Base-by-base conservation (phyloP, 1,140 invertebrate genomes). In the Dinoponera quadriceps region DNA sequence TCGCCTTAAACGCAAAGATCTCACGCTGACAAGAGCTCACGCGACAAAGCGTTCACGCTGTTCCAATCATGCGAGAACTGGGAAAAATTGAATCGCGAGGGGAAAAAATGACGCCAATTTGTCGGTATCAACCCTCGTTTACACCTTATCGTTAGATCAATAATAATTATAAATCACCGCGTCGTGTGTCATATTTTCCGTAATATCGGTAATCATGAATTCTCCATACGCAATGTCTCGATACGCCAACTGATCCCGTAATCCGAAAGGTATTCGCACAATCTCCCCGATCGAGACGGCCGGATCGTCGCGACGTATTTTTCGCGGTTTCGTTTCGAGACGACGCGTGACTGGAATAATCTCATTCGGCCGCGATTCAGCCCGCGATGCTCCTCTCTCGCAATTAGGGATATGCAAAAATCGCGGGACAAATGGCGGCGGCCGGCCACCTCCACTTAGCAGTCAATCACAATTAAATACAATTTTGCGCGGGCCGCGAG, bases 381-480 rank as follows among this genome's bases (percentile, higher is more conserved):
- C 66, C 29, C 80, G 66, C 84, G 63, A 77, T 73, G 80, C 62
- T 71, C 71, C 85, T 87, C 68, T 44, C 65, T 71, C 49, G 87
- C 85, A 90, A 91, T 91, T 91, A 91, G 86, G 81, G 62, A 84
- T 91, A 92, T 92, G 91, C 90, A 91, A 93, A 93, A 92, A 91
- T 92, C 85, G 33, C 85, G 74, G 85, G 85, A 90, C 90, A 91
- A 92, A 92, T 91, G 91, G 82, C 77, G 84, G 63, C 83, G 84
- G 87, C 85, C 87, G 78, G 84, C 88, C 89, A 91, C 90, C 89
- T 91, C 91, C 89, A 92, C 89, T 92, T 90, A 91, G 92, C 93
- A 93, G 93, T 94, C 92, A 94, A 94, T 94, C 93, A 94, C 92
- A 93, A 94, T 94, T 94, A 94, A 93, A 94, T 93, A 94, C 92